Conservation (phyloP, 2,888 invertebrate genomes). For the Phyllotreta cruciferae region DNA sequence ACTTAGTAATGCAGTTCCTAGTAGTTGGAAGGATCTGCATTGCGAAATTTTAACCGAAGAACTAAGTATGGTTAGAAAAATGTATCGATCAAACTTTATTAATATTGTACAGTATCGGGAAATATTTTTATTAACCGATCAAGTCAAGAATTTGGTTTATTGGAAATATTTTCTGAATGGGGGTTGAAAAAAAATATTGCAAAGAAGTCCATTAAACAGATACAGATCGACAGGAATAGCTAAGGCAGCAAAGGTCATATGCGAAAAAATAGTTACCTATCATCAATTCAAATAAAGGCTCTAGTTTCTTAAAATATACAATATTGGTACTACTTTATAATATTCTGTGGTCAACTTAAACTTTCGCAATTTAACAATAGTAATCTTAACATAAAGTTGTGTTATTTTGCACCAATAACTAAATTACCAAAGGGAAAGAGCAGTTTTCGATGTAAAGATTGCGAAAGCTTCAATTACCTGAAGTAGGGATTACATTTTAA, state of each 20-base stretch:
- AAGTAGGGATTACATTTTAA: constrained; percentile 22
- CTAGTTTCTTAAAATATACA: too few species aligned
- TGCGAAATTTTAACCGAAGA: constrained; percentile 9
- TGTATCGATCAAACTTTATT: constrained; percentile 12
- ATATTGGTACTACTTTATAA: too few species aligned
- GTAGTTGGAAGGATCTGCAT: constrained; percentile 2
- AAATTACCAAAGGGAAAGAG: constrained; percentile 8
- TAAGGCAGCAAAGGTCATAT: too few species aligned
- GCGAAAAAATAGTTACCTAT: too few species aligned
- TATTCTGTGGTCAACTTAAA: too few species aligned
- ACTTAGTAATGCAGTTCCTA: neutral
- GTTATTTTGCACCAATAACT: constrained; percentile 3
- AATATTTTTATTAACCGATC: constrained; percentile 5
- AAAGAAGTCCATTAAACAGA: too few species aligned
- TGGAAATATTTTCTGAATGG: too few species aligned
- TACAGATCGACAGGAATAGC: too few species aligned
- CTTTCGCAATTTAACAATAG: too few species aligned
- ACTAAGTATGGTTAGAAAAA: neutral
- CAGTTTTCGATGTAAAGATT: constrained; percentile 7
- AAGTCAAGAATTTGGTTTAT: neutral
- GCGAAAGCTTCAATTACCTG: constrained; percentile 12
- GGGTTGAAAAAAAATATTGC: too few species aligned
- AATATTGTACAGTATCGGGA: neutral
- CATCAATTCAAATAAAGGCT: too few species aligned
- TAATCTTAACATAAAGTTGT: too few species aligned